A percentile compares a stretch with the other conserved stretches of the same genome.
Evolutionary conservation across 2,888 invertebrate genomes (phyloP).

Genomic region (Nymphalis polychloros): DNA sequence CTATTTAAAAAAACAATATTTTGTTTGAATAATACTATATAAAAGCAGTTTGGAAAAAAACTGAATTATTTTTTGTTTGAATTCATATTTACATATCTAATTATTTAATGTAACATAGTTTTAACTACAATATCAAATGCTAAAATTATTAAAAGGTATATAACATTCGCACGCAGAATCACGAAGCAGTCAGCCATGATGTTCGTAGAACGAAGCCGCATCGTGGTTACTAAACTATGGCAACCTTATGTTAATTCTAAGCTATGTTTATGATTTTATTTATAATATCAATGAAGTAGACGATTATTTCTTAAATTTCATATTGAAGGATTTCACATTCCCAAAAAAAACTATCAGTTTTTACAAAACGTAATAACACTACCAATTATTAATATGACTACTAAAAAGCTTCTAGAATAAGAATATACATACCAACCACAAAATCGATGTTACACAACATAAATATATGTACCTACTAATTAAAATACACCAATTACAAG

Average conservation of each 20-base stretch:
- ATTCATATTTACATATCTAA: too few relatives aligned
- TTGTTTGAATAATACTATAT: too few relatives aligned
- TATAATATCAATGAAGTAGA: not conserved
- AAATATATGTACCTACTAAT: conserved; percentile 4
- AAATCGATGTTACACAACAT: conserved; percentile 13
- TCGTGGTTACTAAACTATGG: conserved; percentile 8
- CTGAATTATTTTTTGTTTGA: too few relatives aligned
- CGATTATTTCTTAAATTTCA: too few relatives aligned
- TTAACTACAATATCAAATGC: too few relatives aligned
- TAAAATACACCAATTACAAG: conserved; percentile 14
- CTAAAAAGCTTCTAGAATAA: not conserved
- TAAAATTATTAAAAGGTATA: not conserved
- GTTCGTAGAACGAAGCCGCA: conserved; percentile 28
- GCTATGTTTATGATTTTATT: not conserved
- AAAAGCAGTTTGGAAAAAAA: too few relatives aligned
- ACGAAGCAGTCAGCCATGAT: conserved; percentile 36
- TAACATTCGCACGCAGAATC: conserved; percentile 20
- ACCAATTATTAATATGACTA: too few relatives aligned
- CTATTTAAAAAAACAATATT: too few relatives aligned
- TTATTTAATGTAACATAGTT: too few relatives aligned
- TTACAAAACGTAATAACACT: too few relatives aligned
- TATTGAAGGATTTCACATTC: too few relatives aligned
- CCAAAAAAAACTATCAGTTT: too few relatives aligned
- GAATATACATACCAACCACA: not conserved
- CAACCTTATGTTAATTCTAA: not conserved